Evolutionary conservation across 2,113 vertebrate genomes (phyloP).

Genomic region (Coryphaenoides rupestris): DNA sequence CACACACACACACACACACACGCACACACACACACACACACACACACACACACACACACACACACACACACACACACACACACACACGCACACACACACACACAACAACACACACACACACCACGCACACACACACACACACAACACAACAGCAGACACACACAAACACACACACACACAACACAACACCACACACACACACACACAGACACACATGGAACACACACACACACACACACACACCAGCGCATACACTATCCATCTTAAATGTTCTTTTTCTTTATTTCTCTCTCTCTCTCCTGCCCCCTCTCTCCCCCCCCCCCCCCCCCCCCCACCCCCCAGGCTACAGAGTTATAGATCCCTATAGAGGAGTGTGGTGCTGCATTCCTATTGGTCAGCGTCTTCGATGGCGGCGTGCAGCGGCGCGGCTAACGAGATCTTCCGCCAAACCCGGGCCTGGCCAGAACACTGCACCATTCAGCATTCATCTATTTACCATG

Average conservation of each 20-base stretch:
- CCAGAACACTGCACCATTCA: not conserved
- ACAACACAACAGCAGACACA: too few species aligned
- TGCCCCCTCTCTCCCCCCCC: too few species aligned
- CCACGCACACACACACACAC: not conserved
- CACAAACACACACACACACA: slow-evolving; percentile 1
- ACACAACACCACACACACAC: not conserved
- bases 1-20: not conserved
- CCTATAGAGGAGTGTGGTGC: not conserved
- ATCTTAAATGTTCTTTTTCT: not conserved
- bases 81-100: slow-evolving; percentile 20
- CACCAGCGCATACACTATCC: not conserved
- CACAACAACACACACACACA: slow-evolving; percentile 5
- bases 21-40: not conserved
- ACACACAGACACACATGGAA: not conserved
- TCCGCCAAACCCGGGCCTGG: not conserved
- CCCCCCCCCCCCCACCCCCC: not conserved
- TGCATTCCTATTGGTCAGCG: slow-evolving; percentile 5
- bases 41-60: not conserved
- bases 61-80: slow-evolving; percentile 1
- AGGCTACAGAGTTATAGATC: slow-evolving; percentile 3
- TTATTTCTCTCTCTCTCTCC: not conserved
- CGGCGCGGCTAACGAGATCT: slow-evolving; percentile 7
- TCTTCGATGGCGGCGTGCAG: not conserved
- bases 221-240: slow-evolving; percentile 1
- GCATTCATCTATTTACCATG: not conserved